Conservation (phyloP, 2,888 invertebrate genomes). For the Hemaris fuciformis region DNA sequence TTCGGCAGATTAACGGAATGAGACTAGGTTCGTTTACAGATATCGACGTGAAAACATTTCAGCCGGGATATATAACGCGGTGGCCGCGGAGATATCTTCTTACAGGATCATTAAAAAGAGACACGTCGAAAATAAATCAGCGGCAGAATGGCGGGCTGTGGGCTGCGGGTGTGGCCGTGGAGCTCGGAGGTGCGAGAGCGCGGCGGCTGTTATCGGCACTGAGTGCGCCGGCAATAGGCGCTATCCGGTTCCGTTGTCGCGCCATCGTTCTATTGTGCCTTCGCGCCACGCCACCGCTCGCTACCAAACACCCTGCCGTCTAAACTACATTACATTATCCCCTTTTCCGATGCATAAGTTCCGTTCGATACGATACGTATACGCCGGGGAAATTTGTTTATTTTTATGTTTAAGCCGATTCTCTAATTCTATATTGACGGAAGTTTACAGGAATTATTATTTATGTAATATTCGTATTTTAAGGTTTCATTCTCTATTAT, state of each 20-base stretch:
- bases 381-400: conserved; percentile 17
- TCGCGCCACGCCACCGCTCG: conserved; percentile 36
- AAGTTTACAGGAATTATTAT: not conserved
- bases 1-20: conserved; percentile 75
- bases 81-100: conserved; percentile 77
- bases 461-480: too few relatives aligned
- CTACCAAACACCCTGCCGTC: conserved; percentile 49
- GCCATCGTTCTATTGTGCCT: conserved; percentile 63
- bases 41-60: conserved; percentile 76
- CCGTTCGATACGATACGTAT: conserved; percentile 32
- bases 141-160: conserved; percentile 39
- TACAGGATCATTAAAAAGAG: conserved; percentile 81
- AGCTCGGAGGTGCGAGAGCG: conserved; percentile 39
- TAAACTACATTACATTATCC: conserved; percentile 69
- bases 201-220: conserved; percentile 66
- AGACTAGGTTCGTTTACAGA: conserved; percentile 75
- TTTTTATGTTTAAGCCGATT: not conserved
- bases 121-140: conserved; percentile 81
- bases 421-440: not conserved
- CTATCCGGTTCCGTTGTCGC: conserved; percentile 78
- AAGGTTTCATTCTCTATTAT: too few relatives aligned
- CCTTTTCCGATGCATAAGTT: conserved; percentile 52
- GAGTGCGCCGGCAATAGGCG: conserved; percentile 76
- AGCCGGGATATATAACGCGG: conserved; percentile 75
- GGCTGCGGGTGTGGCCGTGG: conserved; percentile 32